Evolutionary conservation across 2,888 invertebrate species (phyloP).

Genomic region (Drosophila birchii): DNA sequence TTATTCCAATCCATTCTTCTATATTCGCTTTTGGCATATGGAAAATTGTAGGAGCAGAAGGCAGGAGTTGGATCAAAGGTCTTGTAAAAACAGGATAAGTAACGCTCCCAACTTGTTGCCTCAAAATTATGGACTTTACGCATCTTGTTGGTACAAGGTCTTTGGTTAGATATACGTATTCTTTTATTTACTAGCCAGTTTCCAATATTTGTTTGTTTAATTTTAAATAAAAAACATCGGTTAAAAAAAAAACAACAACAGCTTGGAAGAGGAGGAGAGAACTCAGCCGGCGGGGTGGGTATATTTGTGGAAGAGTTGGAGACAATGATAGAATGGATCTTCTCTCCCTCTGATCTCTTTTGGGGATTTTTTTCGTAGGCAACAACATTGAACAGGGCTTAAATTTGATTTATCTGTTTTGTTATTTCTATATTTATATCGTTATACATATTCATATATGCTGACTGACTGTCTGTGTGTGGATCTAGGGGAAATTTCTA

Average conservation of each 20-base stretch:
- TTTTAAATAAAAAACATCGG: slow-evolving; percentile 16
- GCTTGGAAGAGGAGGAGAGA: slow-evolving; percentile 30
- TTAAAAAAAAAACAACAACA: slow-evolving; percentile 39
- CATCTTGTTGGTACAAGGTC: neutral
- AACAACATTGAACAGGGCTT: slow-evolving; percentile 62
- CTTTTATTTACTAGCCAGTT: slow-evolving; percentile 1
- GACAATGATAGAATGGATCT: slow-evolving; percentile 22
- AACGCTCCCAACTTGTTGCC: neutral
- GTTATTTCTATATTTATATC: slow-evolving; percentile 23
- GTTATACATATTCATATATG: slow-evolving; percentile 28
- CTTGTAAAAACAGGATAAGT: neutral
- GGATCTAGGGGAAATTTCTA: slow-evolving; percentile 32
- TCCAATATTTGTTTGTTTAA: slow-evolving; percentile 2
- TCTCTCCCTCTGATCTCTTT: slow-evolving; percentile 22
- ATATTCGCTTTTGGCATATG: slow-evolving; percentile 41
- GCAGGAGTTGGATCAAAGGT: slow-evolving; percentile 10
- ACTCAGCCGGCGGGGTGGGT: slow-evolving; percentile 8
- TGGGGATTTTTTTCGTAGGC: slow-evolving; percentile 40
- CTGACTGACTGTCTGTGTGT: slow-evolving; percentile 13
- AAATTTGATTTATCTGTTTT: slow-evolving; percentile 25
- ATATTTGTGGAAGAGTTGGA: slow-evolving; percentile 20
- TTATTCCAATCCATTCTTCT: neutral
- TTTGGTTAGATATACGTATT: slow-evolving; percentile 17
- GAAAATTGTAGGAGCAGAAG: slow-evolving; percentile 42
- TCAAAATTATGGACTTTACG: neutral